Evolutionary conservation across 2,888 invertebrate species (phyloP), one percentile per base, ranked within the genome.

Genomic region (Sthenelais limicola): DNA sequence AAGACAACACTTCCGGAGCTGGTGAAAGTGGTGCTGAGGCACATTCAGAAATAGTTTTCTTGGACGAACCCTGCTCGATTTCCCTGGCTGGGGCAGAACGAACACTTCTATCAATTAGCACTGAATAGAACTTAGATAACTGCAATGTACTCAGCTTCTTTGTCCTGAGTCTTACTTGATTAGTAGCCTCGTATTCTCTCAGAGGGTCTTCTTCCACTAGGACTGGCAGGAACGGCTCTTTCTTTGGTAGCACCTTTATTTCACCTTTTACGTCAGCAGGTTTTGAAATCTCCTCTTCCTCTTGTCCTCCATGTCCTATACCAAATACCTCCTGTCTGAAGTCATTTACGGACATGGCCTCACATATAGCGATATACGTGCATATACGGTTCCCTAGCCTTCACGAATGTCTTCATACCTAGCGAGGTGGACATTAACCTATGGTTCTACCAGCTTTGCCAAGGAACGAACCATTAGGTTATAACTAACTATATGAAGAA

Each of bases 181-280:
- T 4, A 3, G 32, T 4, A 1, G 5, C 21, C 30, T 9, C 12
- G 28, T 32, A 2, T 56, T 33, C 56, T 4, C 18, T 24, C n/a
- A 15, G 28, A 24, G 18, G 7, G 28, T 48, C 49, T 15, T 21
- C 33, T 49, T 48, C 68, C n/a, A 28, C 21, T 35, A 56, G 30
- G 18, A n/a, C 32, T 18, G 56, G 56, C 30, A 56, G 56, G 32
- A 56, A 56, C n/a, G n/a, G n/a, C n/a, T n/a, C n/a, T n/a, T n/a
- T n/a, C 52, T 52, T 21, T 52, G n/a, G n/a, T 52, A 15, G 15
- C 12, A n/a, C 52, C 24, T 52, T 21, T 52, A 15, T 52, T 21
- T 52, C 21, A 18, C 21, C 15, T n/a, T 66, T 15, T 51, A 18
- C 51, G 18, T 52, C 49, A 12, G 4, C 51, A n/a, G n/a, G n/a